Percentiles rank a stretch among this genome's conserved stretches.
Evolutionary conservation across 2,113 vertebrate genomes (phyloP).

Genomic region (Austrofundulus limnaeus): DNA sequence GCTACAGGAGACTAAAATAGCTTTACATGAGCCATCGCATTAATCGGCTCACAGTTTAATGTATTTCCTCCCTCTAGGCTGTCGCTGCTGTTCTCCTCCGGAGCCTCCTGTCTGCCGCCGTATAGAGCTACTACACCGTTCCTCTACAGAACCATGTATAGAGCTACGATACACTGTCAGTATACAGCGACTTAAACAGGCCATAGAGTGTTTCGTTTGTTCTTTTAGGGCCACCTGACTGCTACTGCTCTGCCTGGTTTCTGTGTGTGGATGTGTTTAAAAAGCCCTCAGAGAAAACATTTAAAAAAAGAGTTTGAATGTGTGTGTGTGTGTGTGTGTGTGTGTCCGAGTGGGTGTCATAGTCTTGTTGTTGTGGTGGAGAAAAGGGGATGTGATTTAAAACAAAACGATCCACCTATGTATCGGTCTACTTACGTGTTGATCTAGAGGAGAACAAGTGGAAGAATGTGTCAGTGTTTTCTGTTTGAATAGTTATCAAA

Average conservation of each 20-base stretch:
- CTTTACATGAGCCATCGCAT: constrained; percentile 40
- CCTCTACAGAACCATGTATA: constrained; percentile 68
- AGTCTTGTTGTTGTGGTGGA: constrained; percentile 31
- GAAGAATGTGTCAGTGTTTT: constrained; percentile 77
- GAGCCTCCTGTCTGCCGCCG: constrained; percentile 51
- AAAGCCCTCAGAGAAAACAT: constrained; percentile 67
- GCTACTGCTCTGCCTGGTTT: constrained; percentile 68
- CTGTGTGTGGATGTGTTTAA: constrained; percentile 51
- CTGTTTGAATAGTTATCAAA: constrained; percentile 63
- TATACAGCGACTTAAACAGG: constrained; percentile 65
- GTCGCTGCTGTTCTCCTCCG: constrained; percentile 24
- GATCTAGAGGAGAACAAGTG: constrained; percentile 39
- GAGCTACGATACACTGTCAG: constrained; percentile 62
- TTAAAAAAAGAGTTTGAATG: too few species aligned
- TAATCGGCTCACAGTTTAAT: constrained; percentile 41
- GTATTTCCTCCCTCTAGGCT: constrained; percentile 11
- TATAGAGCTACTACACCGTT: constrained; percentile 67
- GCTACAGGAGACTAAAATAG: constrained; percentile 36
- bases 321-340: too few species aligned
- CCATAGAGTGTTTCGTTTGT: constrained; percentile 36
- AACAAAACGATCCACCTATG: constrained; percentile 36
- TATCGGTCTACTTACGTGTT: constrained; percentile 48
- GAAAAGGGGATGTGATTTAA: constrained; percentile 36
- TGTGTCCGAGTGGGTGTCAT: constrained; percentile 6
- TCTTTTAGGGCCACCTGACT: constrained; percentile 66